phyloP scores from a whole-genome alignment of 1,140 invertebrate genomes.

The Ceratina calcarata region DNA sequence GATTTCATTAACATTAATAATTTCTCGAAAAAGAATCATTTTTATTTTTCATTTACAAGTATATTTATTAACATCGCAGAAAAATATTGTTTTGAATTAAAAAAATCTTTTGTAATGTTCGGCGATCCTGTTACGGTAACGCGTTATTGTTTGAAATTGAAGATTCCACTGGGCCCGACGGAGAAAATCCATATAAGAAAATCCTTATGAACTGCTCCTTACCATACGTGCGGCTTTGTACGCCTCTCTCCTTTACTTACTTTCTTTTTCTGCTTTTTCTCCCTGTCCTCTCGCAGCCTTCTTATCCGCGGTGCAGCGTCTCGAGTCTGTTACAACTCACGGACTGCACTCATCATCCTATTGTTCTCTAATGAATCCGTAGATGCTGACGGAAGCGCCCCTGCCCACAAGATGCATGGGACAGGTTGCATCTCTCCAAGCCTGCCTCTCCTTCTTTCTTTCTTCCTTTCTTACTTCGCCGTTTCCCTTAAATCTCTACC shows the following conservation, averaged over 20 bases:
- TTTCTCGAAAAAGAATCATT: constrained; percentile 30
- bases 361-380: constrained; percentile 80
- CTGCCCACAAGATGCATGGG: constrained; percentile 68
- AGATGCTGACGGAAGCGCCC: constrained; percentile 77
- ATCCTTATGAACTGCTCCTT: constrained; percentile 19
- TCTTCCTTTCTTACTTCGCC: constrained; percentile 27
- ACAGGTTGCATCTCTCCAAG: constrained; percentile 67
- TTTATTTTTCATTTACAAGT: background rate
- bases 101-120: too few relatives aligned
- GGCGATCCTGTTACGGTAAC: background rate
- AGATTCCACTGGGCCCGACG: background rate
- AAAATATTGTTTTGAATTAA: too few relatives aligned
- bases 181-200: constrained; percentile 49
- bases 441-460: constrained; percentile 48
- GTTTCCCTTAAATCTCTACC: constrained; percentile 34
- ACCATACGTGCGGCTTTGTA: constrained; percentile 37
- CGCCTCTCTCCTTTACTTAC: background rate
- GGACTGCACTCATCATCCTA: constrained; percentile 75
- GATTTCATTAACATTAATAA: constrained; percentile 34
- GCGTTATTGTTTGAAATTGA: background rate
- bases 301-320: constrained; percentile 48
- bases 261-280: constrained; percentile 39
- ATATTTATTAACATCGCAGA: background rate
- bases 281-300: background rate
- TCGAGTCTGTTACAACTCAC: constrained; percentile 59